A percentile compares a stretch with the other conserved stretches of the same genome.
phyloP scores from a whole-genome alignment of 2,113 vertebrate species.

The Montifringilla adamsi region DNA sequence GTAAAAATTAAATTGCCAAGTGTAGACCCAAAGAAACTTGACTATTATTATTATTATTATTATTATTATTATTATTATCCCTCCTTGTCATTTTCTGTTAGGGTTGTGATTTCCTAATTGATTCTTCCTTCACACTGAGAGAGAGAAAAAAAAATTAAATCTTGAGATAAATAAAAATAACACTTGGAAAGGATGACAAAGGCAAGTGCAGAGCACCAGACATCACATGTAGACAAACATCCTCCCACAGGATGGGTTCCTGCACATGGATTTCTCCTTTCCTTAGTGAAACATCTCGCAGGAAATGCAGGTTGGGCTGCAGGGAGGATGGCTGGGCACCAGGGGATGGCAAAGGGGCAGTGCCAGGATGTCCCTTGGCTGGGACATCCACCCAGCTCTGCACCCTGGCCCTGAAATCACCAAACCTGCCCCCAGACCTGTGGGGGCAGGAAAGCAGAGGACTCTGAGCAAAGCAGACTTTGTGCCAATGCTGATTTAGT shows the following conservation, averaged over 20 bases:
- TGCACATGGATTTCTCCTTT: background rate
- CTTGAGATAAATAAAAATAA: slow-evolving; percentile 1
- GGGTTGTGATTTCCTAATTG: background rate
- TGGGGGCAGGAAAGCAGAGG: no score
- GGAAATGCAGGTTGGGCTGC: background rate
- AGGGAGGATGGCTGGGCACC: background rate
- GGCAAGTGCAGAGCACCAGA: background rate
- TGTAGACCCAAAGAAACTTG: background rate
- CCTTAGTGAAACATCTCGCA: accelerated
- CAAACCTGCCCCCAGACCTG: no score
- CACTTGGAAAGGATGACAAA: background rate
- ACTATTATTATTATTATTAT: background rate
- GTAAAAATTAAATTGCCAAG: background rate
- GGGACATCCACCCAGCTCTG: background rate
- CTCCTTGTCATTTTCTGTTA: background rate
- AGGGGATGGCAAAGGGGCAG: background rate
- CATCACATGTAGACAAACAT: background rate
- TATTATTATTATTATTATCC: background rate
- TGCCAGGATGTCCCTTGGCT: background rate
- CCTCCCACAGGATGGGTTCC: background rate
- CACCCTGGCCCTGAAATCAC: background rate
- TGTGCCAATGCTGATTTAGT: background rate
- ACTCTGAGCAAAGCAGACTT: background rate
- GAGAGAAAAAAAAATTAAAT: background rate
- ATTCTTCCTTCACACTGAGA: background rate